phyloP scores from a whole-genome alignment of 2,888 invertebrate species.

The Galeopsomyia nigrocyanea region DNA sequence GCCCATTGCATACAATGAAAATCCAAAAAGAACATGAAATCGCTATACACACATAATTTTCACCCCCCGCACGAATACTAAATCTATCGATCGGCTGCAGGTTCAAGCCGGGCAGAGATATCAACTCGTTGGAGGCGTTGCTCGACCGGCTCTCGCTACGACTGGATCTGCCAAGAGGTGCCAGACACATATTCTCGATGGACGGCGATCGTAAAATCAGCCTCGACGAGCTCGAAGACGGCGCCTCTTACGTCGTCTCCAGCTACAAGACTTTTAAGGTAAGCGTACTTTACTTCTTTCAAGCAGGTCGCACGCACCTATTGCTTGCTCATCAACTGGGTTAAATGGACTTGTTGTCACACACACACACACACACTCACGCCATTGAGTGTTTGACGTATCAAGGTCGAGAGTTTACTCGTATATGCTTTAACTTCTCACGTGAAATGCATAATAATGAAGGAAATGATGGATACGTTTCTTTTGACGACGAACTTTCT shows the following conservation, averaged over 20 bases:
- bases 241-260: constrained; percentile 93
- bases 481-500: no score
- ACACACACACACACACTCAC: no score
- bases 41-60: no score
- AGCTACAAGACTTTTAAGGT: constrained; percentile 94
- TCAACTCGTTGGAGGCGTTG: constrained; percentile 87
- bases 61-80: background rate
- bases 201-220: constrained; percentile 89
- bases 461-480: no score
- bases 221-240: constrained; percentile 89
- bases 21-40: no score
- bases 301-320: no score
- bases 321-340: constrained; percentile 14
- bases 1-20: no score
- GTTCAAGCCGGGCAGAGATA: constrained; percentile 90
- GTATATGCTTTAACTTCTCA: no score
- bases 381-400: no score
- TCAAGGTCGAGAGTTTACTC: no score
- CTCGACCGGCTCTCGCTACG: constrained; percentile 89
- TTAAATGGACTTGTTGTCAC: constrained; percentile 23
- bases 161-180: constrained; percentile 89
- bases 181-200: constrained; percentile 92
- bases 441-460: no score
- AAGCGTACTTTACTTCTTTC: constrained; percentile 58
- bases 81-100: constrained; percentile 54